phyloP scores from a whole-genome alignment of 2,888 invertebrate genomes.

The Schrankia costaestrigalis region DNA sequence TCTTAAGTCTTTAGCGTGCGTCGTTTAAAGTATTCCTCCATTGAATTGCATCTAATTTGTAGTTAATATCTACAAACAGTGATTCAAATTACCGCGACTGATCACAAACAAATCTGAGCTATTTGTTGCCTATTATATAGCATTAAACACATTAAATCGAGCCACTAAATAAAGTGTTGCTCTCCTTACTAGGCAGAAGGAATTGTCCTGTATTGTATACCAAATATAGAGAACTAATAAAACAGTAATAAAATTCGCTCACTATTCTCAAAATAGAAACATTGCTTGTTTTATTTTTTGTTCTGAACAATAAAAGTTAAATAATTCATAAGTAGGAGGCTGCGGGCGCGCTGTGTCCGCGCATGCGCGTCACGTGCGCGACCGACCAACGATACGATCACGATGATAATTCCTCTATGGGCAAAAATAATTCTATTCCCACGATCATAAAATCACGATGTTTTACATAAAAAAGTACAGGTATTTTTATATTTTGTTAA shows the following conservation, averaged over 20 bases:
- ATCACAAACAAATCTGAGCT: too few relatives aligned
- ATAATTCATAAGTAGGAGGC: slow-evolving; percentile 70
- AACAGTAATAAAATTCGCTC: slow-evolving; percentile 61
- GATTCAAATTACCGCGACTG: too few relatives aligned
- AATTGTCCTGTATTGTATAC: slow-evolving; percentile 50
- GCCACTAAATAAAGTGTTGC: slow-evolving; percentile 25
- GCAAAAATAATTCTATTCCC: slow-evolving; percentile 71
- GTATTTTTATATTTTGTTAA: slow-evolving; percentile 13
- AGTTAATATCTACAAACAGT: too few relatives aligned
- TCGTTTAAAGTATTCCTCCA: too few relatives aligned
- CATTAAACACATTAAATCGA: slow-evolving; percentile 9
- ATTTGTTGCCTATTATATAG: too few relatives aligned
- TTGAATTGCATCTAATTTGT: too few relatives aligned
- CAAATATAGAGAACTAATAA: slow-evolving; percentile 69
- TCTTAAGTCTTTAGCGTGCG: too few relatives aligned
- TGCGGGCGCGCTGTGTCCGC: slow-evolving; percentile 40
- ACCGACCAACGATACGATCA: slow-evolving; percentile 49
- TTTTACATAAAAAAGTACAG: slow-evolving; percentile 48
- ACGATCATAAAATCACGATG: slow-evolving; percentile 70
- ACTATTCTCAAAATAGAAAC: slow-evolving; percentile 74
- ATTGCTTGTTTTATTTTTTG: slow-evolving; percentile 61
- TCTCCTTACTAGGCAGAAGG: slow-evolving; percentile 26
- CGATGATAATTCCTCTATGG: slow-evolving; percentile 56
- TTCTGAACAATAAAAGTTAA: slow-evolving; percentile 73
- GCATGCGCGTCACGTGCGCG: slow-evolving; percentile 67